phyloP scores from a whole-genome alignment of 1,140 invertebrate species.

The Drosophila sechellia region DNA sequence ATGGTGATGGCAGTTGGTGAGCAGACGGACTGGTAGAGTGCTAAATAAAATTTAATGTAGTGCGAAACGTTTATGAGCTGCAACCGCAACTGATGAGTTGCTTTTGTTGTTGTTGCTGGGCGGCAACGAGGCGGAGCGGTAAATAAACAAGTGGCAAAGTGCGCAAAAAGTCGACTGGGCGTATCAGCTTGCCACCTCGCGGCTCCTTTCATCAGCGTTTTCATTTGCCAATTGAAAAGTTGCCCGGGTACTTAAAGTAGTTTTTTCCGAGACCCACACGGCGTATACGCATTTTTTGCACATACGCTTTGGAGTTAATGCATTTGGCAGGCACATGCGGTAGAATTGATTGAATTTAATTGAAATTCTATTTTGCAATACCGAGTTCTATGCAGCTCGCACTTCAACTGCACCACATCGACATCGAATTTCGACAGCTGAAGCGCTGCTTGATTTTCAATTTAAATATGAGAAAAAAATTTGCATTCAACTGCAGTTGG shows the following conservation, averaged over 20 bases:
- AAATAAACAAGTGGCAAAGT: slow-evolving; percentile 81
- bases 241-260: slow-evolving; percentile 32
- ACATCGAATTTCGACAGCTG: slow-evolving; percentile 28
- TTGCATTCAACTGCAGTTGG: slow-evolving; percentile 62
- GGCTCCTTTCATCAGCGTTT: slow-evolving; percentile 37
- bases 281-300: slow-evolving; percentile 50
- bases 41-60: slow-evolving; percentile 83
- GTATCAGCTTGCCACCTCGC: slow-evolving; percentile 4
- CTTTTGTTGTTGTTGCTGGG: neutral
- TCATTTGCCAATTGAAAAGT: slow-evolving; percentile 70
- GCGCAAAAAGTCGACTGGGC: slow-evolving; percentile 61
- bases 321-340: slow-evolving; percentile 34
- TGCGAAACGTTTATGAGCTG: slow-evolving; percentile 82
- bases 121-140: slow-evolving; percentile 73
- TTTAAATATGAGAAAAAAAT: slow-evolving; percentile 61
- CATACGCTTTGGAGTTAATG: slow-evolving; percentile 26
- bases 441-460: slow-evolving; percentile 67
- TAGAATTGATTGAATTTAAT: slow-evolving; percentile 53
- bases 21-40: slow-evolving; percentile 32
- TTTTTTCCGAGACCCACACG: slow-evolving; percentile 17
- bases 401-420: slow-evolving; percentile 43
- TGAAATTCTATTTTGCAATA: slow-evolving; percentile 44
- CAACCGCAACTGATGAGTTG: slow-evolving; percentile 67
- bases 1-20: neutral
- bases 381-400: slow-evolving; percentile 34